phyloP scores from a whole-genome alignment of 2,888 invertebrate genomes.

The Plagodis pulveraria region DNA sequence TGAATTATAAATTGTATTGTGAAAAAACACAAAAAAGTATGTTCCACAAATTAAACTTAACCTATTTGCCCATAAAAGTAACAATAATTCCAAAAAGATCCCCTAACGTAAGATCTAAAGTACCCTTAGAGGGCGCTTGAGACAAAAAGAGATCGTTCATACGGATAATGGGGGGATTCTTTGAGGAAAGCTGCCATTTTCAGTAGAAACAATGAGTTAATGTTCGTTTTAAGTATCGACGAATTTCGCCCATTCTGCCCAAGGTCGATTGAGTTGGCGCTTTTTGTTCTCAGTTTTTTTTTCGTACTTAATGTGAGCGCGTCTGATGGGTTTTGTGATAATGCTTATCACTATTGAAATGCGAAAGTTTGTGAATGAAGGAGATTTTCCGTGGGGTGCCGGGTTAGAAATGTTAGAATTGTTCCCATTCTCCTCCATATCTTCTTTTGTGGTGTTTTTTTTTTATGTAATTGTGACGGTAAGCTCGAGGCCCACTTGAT shows the following conservation, averaged over 20 bases:
- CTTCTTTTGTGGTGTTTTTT: too few species aligned
- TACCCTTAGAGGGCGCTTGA: slow-evolving; percentile 24
- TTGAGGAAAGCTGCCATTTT: slow-evolving; percentile 28
- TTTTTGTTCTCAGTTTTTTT: slow-evolving; percentile 5
- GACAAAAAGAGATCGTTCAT: slow-evolving; percentile 31
- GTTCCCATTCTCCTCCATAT: too few species aligned
- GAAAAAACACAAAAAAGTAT: too few species aligned
- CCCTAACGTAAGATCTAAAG: slow-evolving; percentile 19
- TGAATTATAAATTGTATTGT: too few species aligned
- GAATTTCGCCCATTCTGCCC: slow-evolving; percentile 19
- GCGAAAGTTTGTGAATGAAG: too few species aligned
- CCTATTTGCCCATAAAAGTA: slow-evolving; percentile 5
- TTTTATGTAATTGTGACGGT: too few species aligned
- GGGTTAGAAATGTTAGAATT: too few species aligned
- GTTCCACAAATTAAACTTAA: too few species aligned
- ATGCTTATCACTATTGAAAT: too few species aligned
- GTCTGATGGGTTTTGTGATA: too few species aligned
- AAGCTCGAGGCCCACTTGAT: too few species aligned
- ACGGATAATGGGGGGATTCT: slow-evolving; percentile 28
- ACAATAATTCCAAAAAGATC: slow-evolving; percentile 27
- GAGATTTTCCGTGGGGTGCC: too few species aligned
- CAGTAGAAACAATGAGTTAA: slow-evolving; percentile 30
- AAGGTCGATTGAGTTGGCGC: slow-evolving; percentile 21
- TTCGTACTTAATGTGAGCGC: not conserved
- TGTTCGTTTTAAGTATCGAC: slow-evolving; percentile 29